Evolutionary conservation across 2,888 invertebrate species (phyloP).

Genomic region (Zonitis immaculata): DNA sequence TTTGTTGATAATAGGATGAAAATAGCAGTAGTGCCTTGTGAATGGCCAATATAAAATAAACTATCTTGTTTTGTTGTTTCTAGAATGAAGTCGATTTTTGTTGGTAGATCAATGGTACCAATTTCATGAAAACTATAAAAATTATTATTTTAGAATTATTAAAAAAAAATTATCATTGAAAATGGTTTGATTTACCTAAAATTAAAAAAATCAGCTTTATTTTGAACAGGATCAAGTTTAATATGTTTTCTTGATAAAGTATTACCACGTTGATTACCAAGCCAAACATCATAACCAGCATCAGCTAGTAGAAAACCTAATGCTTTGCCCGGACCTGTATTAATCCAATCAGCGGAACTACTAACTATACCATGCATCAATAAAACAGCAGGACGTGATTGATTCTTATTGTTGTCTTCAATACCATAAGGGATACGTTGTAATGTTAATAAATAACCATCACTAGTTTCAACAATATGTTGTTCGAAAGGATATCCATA

Average conservation of each 20-base stretch:
- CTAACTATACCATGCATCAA: slow-evolving; percentile 17
- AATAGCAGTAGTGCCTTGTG: slow-evolving; percentile 58
- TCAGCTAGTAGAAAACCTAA: slow-evolving; percentile 34
- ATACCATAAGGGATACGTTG: slow-evolving; percentile 21
- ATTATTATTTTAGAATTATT: background rate
- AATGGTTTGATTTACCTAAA: slow-evolving; percentile 1
- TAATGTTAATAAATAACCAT: slow-evolving; percentile 20
- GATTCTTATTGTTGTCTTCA: background rate
- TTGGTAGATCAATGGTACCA: slow-evolving; percentile 10
- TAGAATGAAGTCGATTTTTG: slow-evolving; percentile 13
- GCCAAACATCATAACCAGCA: slow-evolving; percentile 47
- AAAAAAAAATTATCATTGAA: background rate
- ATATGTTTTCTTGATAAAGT: slow-evolving; percentile 54
- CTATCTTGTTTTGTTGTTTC: slow-evolving; percentile 1
- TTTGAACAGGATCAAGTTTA: slow-evolving; percentile 28
- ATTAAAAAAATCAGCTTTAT: slow-evolving; percentile 45
- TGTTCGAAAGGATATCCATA: slow-evolving; percentile 19
- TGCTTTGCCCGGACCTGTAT: slow-evolving; percentile 13
- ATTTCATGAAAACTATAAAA: slow-evolving; percentile 9
- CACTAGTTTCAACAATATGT: slow-evolving; percentile 19
- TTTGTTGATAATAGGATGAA: slow-evolving; percentile 58
- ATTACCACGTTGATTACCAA: slow-evolving; percentile 77
- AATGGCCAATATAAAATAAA: slow-evolving; percentile 13
- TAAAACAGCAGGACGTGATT: slow-evolving; percentile 2
- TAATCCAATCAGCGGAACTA: slow-evolving; percentile 22